Evolutionary conservation across 2,113 vertebrate species (phyloP).

Genomic region (Dolichallabes microphthalmus): DNA sequence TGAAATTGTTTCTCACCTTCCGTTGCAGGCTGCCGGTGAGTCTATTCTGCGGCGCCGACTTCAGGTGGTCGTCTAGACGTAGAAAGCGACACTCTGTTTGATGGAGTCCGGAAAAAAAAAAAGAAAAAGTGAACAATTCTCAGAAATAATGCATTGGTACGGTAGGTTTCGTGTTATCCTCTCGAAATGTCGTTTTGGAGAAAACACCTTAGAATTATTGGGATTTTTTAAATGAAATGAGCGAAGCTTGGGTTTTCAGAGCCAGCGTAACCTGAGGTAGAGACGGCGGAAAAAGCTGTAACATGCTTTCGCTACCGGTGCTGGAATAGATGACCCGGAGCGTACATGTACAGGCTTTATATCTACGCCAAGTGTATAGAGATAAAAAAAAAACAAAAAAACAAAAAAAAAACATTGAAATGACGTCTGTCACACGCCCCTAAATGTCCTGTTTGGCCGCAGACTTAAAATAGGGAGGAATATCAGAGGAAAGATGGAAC

Average conservation of each 20-base stretch:
- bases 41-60: not conserved
- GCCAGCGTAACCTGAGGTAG: not conserved
- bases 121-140: slow-evolving; percentile 12
- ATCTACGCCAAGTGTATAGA: slow-evolving; percentile 12
- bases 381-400: not conserved
- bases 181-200: not conserved
- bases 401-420: slow-evolving; percentile 45
- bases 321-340: slow-evolving; percentile 8
- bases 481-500: slow-evolving; percentile 22
- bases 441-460: slow-evolving; percentile 45
- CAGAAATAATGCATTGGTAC: slow-evolving; percentile 15
- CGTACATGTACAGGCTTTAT: slow-evolving; percentile 28
- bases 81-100: not conserved
- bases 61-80: slow-evolving; percentile 12
- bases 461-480: slow-evolving; percentile 50
- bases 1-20: slow-evolving; percentile 14
- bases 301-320: not conserved
- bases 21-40: not conserved
- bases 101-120: not conserved
- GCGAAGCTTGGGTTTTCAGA: not conserved
- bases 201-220: not conserved
- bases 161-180: not conserved
- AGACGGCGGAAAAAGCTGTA: not conserved
- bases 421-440: slow-evolving; percentile 47
- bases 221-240: not conserved